Evolutionary conservation across 2,888 invertebrate species (phyloP), one percentile per base, ranked within the genome.

Genomic region (Tipula lateralis): DNA sequence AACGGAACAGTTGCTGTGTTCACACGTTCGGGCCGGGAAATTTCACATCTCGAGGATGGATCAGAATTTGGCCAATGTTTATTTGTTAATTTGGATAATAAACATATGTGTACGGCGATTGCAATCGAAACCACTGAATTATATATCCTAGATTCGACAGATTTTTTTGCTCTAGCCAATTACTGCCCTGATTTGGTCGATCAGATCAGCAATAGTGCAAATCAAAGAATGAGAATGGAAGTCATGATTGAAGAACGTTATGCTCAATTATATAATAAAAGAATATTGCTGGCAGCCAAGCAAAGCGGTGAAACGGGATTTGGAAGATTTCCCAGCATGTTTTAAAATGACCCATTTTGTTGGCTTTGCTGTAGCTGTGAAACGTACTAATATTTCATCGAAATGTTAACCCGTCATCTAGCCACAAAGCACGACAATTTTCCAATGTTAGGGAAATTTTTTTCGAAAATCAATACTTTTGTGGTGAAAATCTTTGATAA

Each of bases 1-100:
- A 91, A 90, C 66, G 94, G 94, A 7, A 93, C 93, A 0, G 93
- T 94, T 0, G 92, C 92, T 12, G 91, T 93, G 3, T 91, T 91
- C 84, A 92, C 93, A 0, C 89, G 91, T 13, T 92, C 92, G 13
- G 93, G 93, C 24, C 91, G 91, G 86, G 94, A 93, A 90, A 92
- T 93, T 13, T 88, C 88, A 83, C 91, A 91, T 87, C 88, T 93
- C 44, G 91, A 92, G 87, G 93, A 93, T 86, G 93, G 93, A 0
- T 92, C 89, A 29, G 89, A 91, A 86, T 92, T 92, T 87, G 92
- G 92, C 0, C 91, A 92, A 87, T 88, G 90, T 83, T 90, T 90
- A 12, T 86, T 92, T 66, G 3, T 3, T 80, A 3, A 80, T 5
- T 4, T 6, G 0, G 30, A 1, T 2, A 16, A 30, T 4, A n/a